phyloP scores from a whole-genome alignment of 2,888 invertebrate genomes.

The Caenorhabditis sinica region DNA sequence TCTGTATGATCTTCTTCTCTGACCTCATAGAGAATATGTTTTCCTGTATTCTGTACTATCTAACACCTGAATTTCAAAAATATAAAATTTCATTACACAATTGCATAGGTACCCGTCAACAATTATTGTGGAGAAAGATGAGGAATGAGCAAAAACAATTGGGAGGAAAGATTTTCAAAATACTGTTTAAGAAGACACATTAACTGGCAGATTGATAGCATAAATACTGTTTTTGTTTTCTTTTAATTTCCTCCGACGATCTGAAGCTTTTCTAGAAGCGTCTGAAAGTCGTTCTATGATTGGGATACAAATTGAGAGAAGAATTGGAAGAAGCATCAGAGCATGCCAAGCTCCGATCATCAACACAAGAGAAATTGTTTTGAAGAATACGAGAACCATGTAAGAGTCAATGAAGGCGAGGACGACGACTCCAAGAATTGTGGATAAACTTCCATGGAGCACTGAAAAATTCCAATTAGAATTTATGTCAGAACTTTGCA shows the following conservation, averaged over 20 bases:
- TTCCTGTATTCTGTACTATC: background rate
- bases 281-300: constrained; percentile 71
- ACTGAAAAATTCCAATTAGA: constrained; percentile 84
- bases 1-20: background rate
- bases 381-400: constrained; percentile 92
- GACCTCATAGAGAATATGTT: background rate
- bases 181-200: constrained; percentile 65
- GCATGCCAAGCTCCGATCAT: constrained; percentile 90
- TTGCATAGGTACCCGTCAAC: constrained; percentile 16
- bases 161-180: constrained; percentile 24
- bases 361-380: constrained; percentile 93
- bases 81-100: background rate
- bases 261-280: constrained; percentile 36
- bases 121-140: constrained; percentile 34
- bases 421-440: constrained; percentile 92
- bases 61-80: background rate
- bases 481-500: background rate
- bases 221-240: constrained; percentile 71
- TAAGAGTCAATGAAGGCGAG: constrained; percentile 93
- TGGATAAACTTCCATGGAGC: constrained; percentile 93
- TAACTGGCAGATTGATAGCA: constrained; percentile 76
- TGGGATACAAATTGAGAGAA: constrained; percentile 80
- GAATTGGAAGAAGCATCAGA: constrained; percentile 90
- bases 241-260: constrained; percentile 49
- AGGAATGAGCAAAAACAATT: constrained; percentile 31